Evolutionary conservation across 2,113 vertebrate species (phyloP).

Genomic region (Poicephalus meyeri): DNA sequence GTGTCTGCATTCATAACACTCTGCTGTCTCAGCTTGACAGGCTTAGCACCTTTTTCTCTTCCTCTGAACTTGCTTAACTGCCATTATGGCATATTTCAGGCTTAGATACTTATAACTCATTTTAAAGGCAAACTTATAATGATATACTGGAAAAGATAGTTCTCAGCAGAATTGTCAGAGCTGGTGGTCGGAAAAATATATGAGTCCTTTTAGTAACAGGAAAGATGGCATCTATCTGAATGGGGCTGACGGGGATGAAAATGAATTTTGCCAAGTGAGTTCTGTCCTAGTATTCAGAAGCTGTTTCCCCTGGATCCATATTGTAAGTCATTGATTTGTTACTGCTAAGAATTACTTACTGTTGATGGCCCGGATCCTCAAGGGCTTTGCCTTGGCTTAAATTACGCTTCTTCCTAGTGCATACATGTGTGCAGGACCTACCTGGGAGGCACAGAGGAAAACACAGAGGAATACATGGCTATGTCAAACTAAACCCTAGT

Average conservation of each 20-base stretch:
- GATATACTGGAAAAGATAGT: not conserved
- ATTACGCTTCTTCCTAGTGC: not conserved
- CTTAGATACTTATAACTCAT: constrained; percentile 42
- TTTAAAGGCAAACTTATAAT: constrained; percentile 38
- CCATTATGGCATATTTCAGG: constrained; percentile 5
- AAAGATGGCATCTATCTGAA: not conserved
- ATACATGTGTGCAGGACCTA: not conserved
- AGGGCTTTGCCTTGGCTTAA: not conserved
- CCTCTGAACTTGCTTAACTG: constrained; percentile 31
- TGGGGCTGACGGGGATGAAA: not conserved
- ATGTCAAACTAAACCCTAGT: not conserved
- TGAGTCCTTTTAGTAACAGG: not conserved
- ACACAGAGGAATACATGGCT: rapidly evolving
- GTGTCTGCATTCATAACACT: constrained; percentile 12
- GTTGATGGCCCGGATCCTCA: not conserved
- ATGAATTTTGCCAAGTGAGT: not conserved
- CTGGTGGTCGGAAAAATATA: not conserved
- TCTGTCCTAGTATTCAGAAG: not conserved
- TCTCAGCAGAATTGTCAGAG: constrained; percentile 15
- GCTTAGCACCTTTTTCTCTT: constrained; percentile 23
- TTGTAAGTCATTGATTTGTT: not conserved
- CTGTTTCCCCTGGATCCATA: not conserved
- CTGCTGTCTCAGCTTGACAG: not conserved
- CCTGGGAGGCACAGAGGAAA: not conserved
- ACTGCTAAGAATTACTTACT: not conserved